These are phyloP conservation scores for Marronus borbonicus DNA, from an alignment of 2,888 invertebrate genomes.

Conservation along the genomic window DNA sequence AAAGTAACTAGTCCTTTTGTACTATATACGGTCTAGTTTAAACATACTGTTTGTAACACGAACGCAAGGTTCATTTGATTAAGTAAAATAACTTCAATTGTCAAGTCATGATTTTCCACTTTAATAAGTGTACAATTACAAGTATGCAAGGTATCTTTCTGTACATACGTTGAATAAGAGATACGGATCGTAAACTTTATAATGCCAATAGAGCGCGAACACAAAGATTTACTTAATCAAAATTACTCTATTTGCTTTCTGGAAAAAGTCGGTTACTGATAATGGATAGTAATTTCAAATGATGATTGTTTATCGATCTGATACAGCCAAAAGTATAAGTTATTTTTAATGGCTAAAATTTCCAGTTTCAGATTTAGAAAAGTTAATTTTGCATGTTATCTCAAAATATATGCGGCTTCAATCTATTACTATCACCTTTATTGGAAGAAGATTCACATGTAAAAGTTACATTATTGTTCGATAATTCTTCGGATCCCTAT, in stretches of 20 bases:
- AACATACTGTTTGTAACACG: too few species aligned
- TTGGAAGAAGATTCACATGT: too few species aligned
- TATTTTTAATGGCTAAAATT: too few species aligned
- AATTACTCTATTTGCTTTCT: not conserved
- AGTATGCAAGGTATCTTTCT: not conserved
- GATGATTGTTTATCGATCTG: not conserved
- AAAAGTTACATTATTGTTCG: too few species aligned
- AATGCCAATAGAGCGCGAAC: not conserved
- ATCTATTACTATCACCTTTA: too few species aligned
- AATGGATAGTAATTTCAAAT: not conserved
- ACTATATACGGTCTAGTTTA: too few species aligned
- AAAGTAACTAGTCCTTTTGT: too few species aligned
- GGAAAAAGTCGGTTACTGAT: slow-evolving; percentile 1
- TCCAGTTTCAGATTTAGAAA: too few species aligned
- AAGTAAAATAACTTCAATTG: slow-evolving; percentile 1
- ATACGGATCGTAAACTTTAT: slow-evolving; percentile 17
- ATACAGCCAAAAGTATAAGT: too few species aligned
- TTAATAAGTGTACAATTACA: not conserved
- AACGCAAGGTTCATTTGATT: slow-evolving; percentile 4
- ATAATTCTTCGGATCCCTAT: too few species aligned
- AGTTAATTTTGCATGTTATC: too few species aligned
- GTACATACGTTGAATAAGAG: not conserved
- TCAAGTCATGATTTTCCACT: not conserved
- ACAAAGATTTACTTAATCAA: slow-evolving; percentile 25
- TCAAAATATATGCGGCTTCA: too few species aligned